These are phyloP conservation scores for Engraulis encrasicolus DNA, from an alignment of 2,113 vertebrate species.

Conservation along the genomic window DNA sequence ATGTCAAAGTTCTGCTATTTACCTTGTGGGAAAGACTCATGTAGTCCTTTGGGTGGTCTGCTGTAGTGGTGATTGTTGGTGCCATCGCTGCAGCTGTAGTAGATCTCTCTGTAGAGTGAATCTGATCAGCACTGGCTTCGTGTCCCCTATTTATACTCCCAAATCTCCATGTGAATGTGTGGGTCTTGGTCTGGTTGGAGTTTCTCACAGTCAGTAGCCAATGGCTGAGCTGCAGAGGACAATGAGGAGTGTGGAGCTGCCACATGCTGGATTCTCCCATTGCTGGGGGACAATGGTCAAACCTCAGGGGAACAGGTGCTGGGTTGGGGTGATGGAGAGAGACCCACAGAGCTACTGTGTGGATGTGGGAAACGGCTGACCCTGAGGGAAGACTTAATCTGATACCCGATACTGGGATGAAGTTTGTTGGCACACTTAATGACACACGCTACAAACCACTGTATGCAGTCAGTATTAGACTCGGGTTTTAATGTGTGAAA, in stretches of 20 bases:
- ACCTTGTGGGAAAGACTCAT: slow-evolving; percentile 51
- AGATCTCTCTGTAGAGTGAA: slow-evolving; percentile 50
- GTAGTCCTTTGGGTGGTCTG: slow-evolving; percentile 38
- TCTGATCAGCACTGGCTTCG: slow-evolving; percentile 47
- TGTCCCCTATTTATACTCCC: slow-evolving; percentile 45
- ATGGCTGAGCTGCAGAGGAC: slow-evolving; percentile 43
- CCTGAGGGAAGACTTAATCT: slow-evolving; percentile 15
- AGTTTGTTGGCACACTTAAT: neutral
- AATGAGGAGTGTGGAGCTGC: slow-evolving; percentile 44
- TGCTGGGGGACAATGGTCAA: slow-evolving; percentile 20
- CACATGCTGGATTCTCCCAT: slow-evolving; percentile 49
- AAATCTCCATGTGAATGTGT: slow-evolving; percentile 61
- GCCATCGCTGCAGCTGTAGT: slow-evolving; percentile 57
- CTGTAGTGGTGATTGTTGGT: slow-evolving; percentile 51
- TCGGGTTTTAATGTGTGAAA: too few relatives aligned
- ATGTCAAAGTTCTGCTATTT: slow-evolving; percentile 2
- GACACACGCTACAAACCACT: too few relatives aligned
- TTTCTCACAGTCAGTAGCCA: slow-evolving; percentile 60
- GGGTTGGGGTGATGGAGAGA: slow-evolving; percentile 42
- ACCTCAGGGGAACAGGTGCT: slow-evolving; percentile 49
- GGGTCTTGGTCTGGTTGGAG: slow-evolving; percentile 52
- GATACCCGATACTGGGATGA: slow-evolving; percentile 38
- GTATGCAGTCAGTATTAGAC: too few relatives aligned
- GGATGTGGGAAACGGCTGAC: slow-evolving; percentile 75
- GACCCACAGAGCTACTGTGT: slow-evolving; percentile 52